phyloP scores from a whole-genome alignment of 2,797 vertebrate genomes.

The Petrocephalus schoutedeni region DNA sequence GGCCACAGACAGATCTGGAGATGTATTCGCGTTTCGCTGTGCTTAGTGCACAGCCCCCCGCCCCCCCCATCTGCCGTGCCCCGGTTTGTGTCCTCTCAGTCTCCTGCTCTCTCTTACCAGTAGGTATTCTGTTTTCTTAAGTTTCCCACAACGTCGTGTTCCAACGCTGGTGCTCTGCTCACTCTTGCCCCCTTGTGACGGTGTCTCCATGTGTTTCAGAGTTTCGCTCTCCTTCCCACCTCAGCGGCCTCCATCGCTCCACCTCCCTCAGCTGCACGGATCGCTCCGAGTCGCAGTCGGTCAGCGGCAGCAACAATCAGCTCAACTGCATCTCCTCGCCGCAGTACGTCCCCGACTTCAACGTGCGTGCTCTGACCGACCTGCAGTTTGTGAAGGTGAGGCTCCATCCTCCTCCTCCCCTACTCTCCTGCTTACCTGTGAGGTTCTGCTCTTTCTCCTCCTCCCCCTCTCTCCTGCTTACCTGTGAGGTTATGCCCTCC shows the following conservation, averaged over 20 bases:
- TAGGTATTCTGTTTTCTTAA: not conserved
- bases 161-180: not conserved
- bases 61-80: not conserved
- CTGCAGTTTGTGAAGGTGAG: conserved; percentile 87
- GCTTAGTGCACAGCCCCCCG: not conserved
- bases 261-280: conserved; percentile 75
- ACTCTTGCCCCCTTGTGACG: not conserved
- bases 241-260: conserved; percentile 75
- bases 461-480: too few species aligned
- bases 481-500: too few species aligned
- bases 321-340: conserved; percentile 57
- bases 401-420: not conserved
- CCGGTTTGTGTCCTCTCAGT: not conserved
- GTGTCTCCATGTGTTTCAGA: conserved; percentile 56
- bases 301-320: conserved; percentile 74
- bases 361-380: conserved; percentile 80
- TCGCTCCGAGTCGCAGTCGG: conserved; percentile 57
- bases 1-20: not conserved
- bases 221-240: conserved; percentile 73
- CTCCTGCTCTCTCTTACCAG: not conserved
- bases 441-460: conserved; percentile 21
- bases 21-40: not conserved
- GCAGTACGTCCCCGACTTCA: conserved; percentile 85
- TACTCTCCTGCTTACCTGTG: not conserved
- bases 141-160: not conserved